phyloP scores from a whole-genome alignment of 2,113 vertebrate species.

The Tretioscincus oriximinensis region DNA sequence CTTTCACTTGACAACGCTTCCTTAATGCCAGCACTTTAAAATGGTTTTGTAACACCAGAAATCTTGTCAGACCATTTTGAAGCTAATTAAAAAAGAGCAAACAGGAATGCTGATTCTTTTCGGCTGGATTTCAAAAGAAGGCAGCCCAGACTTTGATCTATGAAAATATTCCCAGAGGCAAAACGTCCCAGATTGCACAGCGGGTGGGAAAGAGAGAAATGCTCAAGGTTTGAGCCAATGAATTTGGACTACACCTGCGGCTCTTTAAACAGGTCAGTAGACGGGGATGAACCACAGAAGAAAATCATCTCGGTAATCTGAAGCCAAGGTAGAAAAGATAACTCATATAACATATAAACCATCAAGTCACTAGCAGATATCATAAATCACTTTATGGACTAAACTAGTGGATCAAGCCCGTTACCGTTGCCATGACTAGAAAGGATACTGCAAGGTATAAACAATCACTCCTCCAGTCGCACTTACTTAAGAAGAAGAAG shows the following conservation, averaged over 20 bases:
- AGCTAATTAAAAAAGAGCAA: constrained; percentile 46
- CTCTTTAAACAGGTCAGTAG: constrained; percentile 14
- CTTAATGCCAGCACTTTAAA: background rate
- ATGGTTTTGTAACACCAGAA: background rate
- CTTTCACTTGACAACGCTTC: constrained; percentile 39
- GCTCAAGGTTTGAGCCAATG: constrained; percentile 8
- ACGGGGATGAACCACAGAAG: background rate
- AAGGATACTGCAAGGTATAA: too few species aligned
- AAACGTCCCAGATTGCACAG: constrained; percentile 1
- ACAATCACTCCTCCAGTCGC: too few species aligned
- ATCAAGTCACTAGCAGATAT: constrained; percentile 4
- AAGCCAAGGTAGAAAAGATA: background rate
- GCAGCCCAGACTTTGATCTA: constrained; percentile 45
- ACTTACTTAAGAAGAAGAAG: too few species aligned
- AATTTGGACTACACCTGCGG: background rate
- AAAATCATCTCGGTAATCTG: background rate
- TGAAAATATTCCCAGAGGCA: constrained; percentile 17
- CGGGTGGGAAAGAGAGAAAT: accelerated
- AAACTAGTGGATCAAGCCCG: background rate
- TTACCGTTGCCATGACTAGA: too few species aligned
- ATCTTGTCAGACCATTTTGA: constrained; percentile 30
- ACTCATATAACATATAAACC: background rate
- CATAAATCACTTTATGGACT: background rate
- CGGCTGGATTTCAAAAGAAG: constrained; percentile 30
- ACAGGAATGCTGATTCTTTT: constrained; percentile 3